Conservation (phyloP, 2,888 invertebrate genomes). For the Coelinius sp. region DNA sequence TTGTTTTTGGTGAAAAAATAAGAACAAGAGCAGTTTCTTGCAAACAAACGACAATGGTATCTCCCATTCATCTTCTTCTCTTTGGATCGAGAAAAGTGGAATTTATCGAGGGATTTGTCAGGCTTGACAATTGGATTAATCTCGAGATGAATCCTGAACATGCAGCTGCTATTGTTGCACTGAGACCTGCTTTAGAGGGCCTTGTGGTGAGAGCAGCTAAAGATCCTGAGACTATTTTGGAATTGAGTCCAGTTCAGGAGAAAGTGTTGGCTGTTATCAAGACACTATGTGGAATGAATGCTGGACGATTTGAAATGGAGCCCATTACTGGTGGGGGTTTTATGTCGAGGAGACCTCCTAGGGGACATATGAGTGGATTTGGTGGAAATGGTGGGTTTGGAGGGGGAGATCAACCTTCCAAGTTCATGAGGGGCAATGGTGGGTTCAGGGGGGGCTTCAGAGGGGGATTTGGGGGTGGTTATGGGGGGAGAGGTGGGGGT, state of each 20-base stretch:
- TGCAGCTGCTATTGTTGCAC: slow-evolving; percentile 87
- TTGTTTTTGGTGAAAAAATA: slow-evolving; percentile 98
- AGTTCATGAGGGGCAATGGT: slow-evolving; percentile 45
- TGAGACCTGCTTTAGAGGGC: slow-evolving; percentile 91
- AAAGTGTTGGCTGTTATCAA: slow-evolving; percentile 82
- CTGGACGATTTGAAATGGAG: slow-evolving; percentile 81
- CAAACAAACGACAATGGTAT: slow-evolving; percentile 97
- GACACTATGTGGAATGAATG: slow-evolving; percentile 82
- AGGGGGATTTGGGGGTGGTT: slow-evolving; percentile 49
- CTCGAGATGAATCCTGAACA: slow-evolving; percentile 84
- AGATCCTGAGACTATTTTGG: slow-evolving; percentile 83
- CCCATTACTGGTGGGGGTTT: slow-evolving; percentile 72
- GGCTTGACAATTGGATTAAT: slow-evolving; percentile 95
- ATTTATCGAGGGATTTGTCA: slow-evolving; percentile 81
- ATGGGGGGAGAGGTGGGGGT: slow-evolving; percentile 46
- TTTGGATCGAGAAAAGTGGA: slow-evolving; percentile 94
- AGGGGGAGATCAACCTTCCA: slow-evolving; percentile 33
- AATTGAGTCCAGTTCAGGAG: slow-evolving; percentile 76
- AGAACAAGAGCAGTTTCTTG: slow-evolving; percentile 95
- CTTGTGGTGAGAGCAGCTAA: slow-evolving; percentile 85
- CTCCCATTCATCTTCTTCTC: slow-evolving; percentile 91
- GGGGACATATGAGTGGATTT: slow-evolving; percentile 68
- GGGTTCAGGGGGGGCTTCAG: slow-evolving; percentile 47
- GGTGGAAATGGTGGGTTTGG: slow-evolving; percentile 44
- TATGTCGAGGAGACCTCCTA: slow-evolving; percentile 73